Evolutionary conservation across 2,113 vertebrate species (phyloP), one percentile per base, ranked within the genome.

Genomic region (Conger conger): DNA sequence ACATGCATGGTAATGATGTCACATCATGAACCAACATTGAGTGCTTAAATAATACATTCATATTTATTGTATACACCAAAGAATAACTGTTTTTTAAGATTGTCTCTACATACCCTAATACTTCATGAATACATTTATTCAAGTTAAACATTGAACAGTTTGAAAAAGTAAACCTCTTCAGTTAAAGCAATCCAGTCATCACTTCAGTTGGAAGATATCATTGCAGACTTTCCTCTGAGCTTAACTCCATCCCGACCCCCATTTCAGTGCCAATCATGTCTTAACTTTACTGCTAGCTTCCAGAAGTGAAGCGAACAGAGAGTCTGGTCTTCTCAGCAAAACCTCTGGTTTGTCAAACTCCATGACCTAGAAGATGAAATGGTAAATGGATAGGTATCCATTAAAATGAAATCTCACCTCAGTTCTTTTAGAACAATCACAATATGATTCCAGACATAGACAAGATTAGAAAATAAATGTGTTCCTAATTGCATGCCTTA

Each of bases 321-420:
- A 97, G 85, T 92, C 90, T 4, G 95, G 94, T 54, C 91, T 94
- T 87, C 95, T 93, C 27, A 86, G 88, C 76, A 97, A 92, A 63
- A 94, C 92, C 30, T 96, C 93, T 0, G 96, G 95, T 79, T 87
- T 84, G 85, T 94, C 96, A 85, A 96, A 94, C 87, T 97, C 96
- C 2, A 90, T 92, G 15, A 88, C 94, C 96, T 97, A 40, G 86
- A 90, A 63, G 73, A 79, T 82, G 85, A 53, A 86, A 81, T 54
- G 78, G 82, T 68, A 37, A 57, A 81, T 38, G 16, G 18, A 63
- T 23, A 63, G 27, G 83, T 50, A 88, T 17, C 35, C 17, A n/a
- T 9, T 78, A 33, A 38, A 33, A 40, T 38, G 54, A 35, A 11
- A 33, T 7, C 27, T 73, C 57, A 63, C 8, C n/a, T 73, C n/a